Conservation (phyloP, 2,113 vertebrate species). For the Hemibagrus wyckioides region DNA sequence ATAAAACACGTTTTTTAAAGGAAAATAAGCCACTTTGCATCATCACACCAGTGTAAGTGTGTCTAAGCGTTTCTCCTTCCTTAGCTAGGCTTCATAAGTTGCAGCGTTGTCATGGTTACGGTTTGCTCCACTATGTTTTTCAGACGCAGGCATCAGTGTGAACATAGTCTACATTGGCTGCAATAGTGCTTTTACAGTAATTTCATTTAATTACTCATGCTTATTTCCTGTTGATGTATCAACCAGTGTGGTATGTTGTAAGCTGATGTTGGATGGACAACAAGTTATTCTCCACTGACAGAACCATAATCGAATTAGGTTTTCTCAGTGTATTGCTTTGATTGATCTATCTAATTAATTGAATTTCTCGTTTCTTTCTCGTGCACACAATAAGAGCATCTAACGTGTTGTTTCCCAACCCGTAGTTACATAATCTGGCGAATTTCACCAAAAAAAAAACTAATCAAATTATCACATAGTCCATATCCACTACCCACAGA, state of each 20-base stretch:
- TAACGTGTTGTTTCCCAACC: slow-evolving; percentile 4
- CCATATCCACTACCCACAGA: neutral
- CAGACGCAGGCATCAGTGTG: neutral
- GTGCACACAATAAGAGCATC: slow-evolving; percentile 13
- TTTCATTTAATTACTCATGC: slow-evolving; percentile 14
- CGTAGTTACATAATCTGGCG: neutral
- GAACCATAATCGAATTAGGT: slow-evolving; percentile 23
- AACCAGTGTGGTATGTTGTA: neutral
- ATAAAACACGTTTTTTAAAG: neutral
- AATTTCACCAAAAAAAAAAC: neutral
- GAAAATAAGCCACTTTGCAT: neutral
- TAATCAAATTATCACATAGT: slow-evolving; percentile 50
- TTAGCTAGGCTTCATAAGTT: neutral
- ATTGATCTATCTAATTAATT: neutral
- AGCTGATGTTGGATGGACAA: slow-evolving; percentile 11
- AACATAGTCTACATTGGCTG: slow-evolving; percentile 6
- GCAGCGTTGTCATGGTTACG: neutral
- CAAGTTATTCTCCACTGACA: slow-evolving; percentile 17
- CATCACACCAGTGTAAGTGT: neutral
- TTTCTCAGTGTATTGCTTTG: neutral
- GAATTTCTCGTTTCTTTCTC: slow-evolving; percentile 39
- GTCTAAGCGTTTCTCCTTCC: neutral
- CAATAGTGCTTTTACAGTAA: neutral
- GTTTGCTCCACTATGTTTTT: neutral
- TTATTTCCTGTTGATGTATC: neutral